A percentile compares a stretch with the other conserved stretches of the same genome.
phyloP scores from a whole-genome alignment of 2,797 vertebrate species.

The Fistularia tabacaria region DNA sequence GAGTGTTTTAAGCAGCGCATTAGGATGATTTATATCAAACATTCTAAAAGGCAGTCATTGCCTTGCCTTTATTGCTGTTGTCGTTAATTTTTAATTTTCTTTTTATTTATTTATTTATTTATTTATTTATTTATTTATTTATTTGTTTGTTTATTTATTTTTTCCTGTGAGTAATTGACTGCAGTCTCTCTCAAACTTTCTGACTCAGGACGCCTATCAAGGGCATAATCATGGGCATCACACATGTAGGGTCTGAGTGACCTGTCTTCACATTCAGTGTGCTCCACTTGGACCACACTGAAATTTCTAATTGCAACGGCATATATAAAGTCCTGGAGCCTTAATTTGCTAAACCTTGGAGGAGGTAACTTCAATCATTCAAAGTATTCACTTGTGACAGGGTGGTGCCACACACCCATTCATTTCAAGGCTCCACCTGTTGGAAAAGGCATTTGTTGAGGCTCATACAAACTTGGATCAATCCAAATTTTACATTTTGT shows the following conservation, averaged over 20 bases:
- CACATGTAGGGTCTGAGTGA: constrained; percentile 25
- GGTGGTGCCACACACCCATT: no score
- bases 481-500: no score
- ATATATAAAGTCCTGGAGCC: no score
- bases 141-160: constrained; percentile 72
- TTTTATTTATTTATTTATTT: constrained; percentile 70
- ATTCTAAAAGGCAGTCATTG: constrained; percentile 67
- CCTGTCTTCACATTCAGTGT: constrained; percentile 3
- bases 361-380: no score
- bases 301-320: no score
- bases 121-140: constrained; percentile 71
- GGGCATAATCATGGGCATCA: constrained; percentile 59
- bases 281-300: background rate
- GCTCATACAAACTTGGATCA: no score
- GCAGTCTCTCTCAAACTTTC: constrained; percentile 57
- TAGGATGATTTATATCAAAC: constrained; percentile 76
- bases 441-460: no score
- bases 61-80: constrained; percentile 70
- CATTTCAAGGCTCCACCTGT: no score
- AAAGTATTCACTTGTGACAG: no score
- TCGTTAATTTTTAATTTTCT: constrained; percentile 67
- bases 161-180: constrained; percentile 72
- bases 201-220: constrained; percentile 64
- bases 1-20: constrained; percentile 68
- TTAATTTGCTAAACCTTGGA: no score